These are phyloP conservation scores for Caenorhabditis sp. DNA, from an alignment of 2,888 invertebrate species.

Conservation along the genomic window DNA sequence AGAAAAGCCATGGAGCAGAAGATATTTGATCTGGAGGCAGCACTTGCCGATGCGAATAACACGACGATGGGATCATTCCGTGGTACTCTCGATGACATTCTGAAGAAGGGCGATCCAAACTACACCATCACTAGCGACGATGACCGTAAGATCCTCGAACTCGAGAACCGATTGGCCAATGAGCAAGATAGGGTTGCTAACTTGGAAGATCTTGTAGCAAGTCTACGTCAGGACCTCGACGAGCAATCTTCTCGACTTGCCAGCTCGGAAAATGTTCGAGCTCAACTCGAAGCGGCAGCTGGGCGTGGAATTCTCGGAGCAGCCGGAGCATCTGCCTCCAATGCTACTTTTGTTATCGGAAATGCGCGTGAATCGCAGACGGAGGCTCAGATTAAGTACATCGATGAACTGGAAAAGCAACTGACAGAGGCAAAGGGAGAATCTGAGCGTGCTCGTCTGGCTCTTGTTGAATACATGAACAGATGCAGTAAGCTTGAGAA, in stretches of 20 bases:
- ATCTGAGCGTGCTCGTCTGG: constrained; percentile 25
- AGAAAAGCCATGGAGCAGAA: constrained; percentile 18
- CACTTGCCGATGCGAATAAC: constrained; percentile 25
- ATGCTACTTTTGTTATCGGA: constrained; percentile 50
- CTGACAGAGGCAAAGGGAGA: constrained; percentile 21
- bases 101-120: constrained; percentile 60
- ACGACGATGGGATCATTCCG: constrained; percentile 30
- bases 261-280: constrained; percentile 32
- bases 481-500: constrained; percentile 50
- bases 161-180: constrained; percentile 6
- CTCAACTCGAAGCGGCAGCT: constrained; percentile 37
- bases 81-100: constrained; percentile 53
- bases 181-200: constrained; percentile 22
- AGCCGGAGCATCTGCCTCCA: neutral
- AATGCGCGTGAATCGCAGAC: constrained; percentile 46
- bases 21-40: constrained; percentile 27
- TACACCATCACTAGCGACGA: constrained; percentile 48
- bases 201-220: constrained; percentile 19
- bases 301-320: constrained; percentile 29
- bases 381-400: constrained; percentile 46
- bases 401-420: constrained; percentile 54
- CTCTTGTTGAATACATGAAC: constrained; percentile 58
- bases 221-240: constrained; percentile 23
- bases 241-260: constrained; percentile 49
- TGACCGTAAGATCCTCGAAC: constrained; percentile 36